Base-by-base conservation (phyloP, 1,140 invertebrate species). In the Aethina tumida region DNA sequence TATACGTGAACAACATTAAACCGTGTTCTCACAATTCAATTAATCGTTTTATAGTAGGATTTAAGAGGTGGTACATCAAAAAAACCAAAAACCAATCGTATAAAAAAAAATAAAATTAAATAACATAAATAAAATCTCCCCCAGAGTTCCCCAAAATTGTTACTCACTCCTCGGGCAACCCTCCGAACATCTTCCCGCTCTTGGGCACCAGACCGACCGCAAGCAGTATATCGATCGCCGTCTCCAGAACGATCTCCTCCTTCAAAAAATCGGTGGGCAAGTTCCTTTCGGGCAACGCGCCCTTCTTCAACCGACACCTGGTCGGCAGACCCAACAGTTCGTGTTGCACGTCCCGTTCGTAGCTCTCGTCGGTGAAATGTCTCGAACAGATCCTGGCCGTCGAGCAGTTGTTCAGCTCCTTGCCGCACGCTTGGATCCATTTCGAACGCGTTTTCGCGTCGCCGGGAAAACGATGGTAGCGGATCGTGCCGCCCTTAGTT, bases 271-370 rank as follows among this genome's bases (percentile, higher is more conserved):
- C 45, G 2, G 26, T 42, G 5, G 52, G 56, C 12, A 62, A 33
- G 33, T 59, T 55, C 9, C 34, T 45, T 33, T 55, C 45, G 10
- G 71, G 71, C 26, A 71, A 62, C 2, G 70, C 70, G 14, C 70
- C 70, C 25, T 67, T 60, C 34, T 64, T 62, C 49, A 74, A 50
- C 9, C 70, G 59, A 43, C 65, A 69, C 35, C 70, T 56, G 39
- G 65, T 65, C 41, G 71, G 71, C 45, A 73, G 56, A 5, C 70
- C 71, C 16, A 72, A 61, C 36, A 72, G 59, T 49, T 71, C 63
- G 56, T 72, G 69, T 56, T 72, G 69, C 49, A 72, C 65, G 54
- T 73, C 70, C 42, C 70, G 62, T 59, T 73, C 70, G 56, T 73
- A 73, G 32, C 65, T 68, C 3, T 65, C 59, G 29, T 63, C 60